Evolutionary conservation across 2,888 invertebrate genomes (phyloP).

Genomic region (Microplitis manilae): DNA sequence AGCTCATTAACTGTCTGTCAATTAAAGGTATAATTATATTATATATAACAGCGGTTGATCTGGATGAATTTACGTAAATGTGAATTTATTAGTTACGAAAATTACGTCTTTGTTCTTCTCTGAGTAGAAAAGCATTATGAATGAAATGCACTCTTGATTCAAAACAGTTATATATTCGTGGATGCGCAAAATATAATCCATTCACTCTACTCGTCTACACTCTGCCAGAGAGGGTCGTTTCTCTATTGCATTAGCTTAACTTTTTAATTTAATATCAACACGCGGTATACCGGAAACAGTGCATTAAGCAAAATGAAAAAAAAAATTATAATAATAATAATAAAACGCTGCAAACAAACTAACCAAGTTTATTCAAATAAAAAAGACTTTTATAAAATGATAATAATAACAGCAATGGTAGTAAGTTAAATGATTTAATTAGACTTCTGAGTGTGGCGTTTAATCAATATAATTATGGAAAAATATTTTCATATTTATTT

Average conservation of each 20-base stretch:
- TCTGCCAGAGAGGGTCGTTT: background rate
- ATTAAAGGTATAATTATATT: background rate
- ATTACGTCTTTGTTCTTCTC: constrained; percentile 8
- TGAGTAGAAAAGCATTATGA: background rate
- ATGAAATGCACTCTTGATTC: constrained; percentile 3
- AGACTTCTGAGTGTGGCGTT: background rate
- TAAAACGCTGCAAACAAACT: background rate
- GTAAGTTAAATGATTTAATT: background rate
- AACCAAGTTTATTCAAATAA: background rate
- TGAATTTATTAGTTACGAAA: background rate
- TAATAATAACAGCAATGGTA: background rate
- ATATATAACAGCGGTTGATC: background rate
- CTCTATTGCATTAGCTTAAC: constrained; percentile 31
- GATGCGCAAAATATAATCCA: constrained; percentile 6
- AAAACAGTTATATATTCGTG: constrained; percentile 6
- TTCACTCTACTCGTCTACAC: constrained; percentile 24
- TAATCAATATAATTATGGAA: background rate
- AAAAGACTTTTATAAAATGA: background rate
- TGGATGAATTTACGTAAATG: background rate
- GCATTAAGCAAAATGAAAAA: background rate
- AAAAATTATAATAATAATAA: background rate
- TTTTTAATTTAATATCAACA: constrained; percentile 34
- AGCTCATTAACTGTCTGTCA: constrained; percentile 1
- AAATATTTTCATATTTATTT: too few relatives aligned
- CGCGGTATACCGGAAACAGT: constrained; percentile 20